Evolutionary conservation across 35 echinoderm and acorn worm genomes (phyloP), one percentile per base, ranked within the genome.

Genomic region (Apostichopus californicus): DNA sequence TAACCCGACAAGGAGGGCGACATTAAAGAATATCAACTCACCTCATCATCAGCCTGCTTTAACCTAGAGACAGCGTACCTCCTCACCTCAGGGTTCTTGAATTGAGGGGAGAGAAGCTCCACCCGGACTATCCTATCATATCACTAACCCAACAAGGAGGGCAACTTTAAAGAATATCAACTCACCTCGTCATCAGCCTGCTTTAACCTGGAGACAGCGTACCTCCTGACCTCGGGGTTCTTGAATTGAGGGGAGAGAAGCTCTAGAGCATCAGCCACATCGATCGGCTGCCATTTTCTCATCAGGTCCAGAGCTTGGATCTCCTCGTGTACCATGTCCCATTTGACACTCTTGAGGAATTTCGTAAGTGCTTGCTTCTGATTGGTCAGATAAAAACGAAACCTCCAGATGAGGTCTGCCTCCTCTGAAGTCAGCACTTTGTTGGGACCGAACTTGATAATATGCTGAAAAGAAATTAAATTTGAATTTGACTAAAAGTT

Each of bases 321-420:
- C 77, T 94, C 97, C 82, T 99, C 97, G 80, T 93, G 97, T 8
- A 94, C 77, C 11, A 96, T 91, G 77, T 99, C 95, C 97, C 97
- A 99, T 75, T 99, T 99, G 64, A 96, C 95, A 64, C 95, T 96
- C 70, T 96, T 96, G 10, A 99, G 91, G 81, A 99, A 99, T 93
- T 99, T 99, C 8, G 97, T 99, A 4, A 99, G 93, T 9, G 97
- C 97, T 59, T 92, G 92, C 82, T 96, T 96, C 83, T 99, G 97
- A 88, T 96, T 96, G 89, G 95, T 96, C 28, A 99, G 92, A 86
- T 96, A 99, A 87, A 95, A 99, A n/a, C 97, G 78, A 71, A 96
- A 96, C 70, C 93, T 78, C 97, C 97, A 99, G 6, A 99, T 88
- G 46, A 99, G 88, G 80, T 99, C 97, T 81, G 92, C 87, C 78